Evolutionary conservation across 2,888 invertebrate species (phyloP).

Genomic region (Theretra japonica): DNA sequence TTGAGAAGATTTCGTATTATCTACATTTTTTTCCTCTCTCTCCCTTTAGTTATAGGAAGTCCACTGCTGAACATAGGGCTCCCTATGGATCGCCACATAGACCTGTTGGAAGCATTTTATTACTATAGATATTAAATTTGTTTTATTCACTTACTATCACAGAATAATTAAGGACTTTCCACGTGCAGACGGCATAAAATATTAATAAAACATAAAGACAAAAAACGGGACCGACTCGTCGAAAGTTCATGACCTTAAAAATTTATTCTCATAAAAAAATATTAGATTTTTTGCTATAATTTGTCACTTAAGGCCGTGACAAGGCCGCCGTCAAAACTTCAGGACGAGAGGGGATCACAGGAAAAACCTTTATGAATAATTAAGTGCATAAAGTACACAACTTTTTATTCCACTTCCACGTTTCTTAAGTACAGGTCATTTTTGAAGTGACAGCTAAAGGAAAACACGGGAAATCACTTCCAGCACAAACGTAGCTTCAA

Average conservation of each 20-base stretch:
- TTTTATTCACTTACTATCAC: too few species aligned
- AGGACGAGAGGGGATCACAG: slow-evolving; percentile 64
- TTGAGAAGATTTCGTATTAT: too few species aligned
- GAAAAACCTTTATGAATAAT: slow-evolving; percentile 79
- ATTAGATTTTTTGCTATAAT: slow-evolving; percentile 57
- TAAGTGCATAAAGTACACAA: slow-evolving; percentile 68
- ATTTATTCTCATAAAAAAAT: slow-evolving; percentile 22
- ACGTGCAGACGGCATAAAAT: neutral
- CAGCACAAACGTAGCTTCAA: slow-evolving; percentile 33
- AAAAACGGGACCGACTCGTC: neutral
- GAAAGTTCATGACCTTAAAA: slow-evolving; percentile 26
- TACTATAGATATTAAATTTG: too few species aligned
- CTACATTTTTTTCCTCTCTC: too few species aligned
- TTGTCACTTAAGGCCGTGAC: slow-evolving; percentile 78
- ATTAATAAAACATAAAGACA: neutral
- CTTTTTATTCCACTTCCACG: slow-evolving; percentile 66
- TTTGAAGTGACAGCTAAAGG: slow-evolving; percentile 57
- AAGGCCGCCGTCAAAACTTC: slow-evolving; percentile 64
- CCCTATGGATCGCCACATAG: too few species aligned
- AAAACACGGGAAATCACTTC: slow-evolving; percentile 66
- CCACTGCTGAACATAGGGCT: too few species aligned
- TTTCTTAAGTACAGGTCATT: slow-evolving; percentile 59
- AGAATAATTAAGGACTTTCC: too few species aligned
- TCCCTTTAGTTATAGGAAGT: too few species aligned
- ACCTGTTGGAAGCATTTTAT: too few species aligned